Percentiles rank a stretch among this genome's conserved stretches.
Conservation (phyloP, 2,797 vertebrate species). For the Apogon hyalosoma region DNA sequence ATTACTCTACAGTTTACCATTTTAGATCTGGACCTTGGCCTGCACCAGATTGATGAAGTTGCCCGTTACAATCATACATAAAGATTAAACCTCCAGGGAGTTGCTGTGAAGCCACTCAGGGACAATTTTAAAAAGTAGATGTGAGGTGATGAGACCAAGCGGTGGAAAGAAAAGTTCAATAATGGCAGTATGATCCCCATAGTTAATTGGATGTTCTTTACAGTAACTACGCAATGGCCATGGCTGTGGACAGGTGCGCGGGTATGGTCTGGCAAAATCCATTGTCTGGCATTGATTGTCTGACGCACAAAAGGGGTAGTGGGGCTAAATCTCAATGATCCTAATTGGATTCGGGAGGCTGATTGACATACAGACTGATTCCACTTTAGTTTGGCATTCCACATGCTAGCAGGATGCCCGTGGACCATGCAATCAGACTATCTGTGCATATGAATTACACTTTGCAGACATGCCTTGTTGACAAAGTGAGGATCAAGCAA, state of each 20-base stretch:
- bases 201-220: constrained; percentile 73
- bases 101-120: constrained; percentile 9
- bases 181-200: constrained; percentile 58
- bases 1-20: not conserved
- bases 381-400: constrained; percentile 53
- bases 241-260: constrained; percentile 56
- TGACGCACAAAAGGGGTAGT: constrained; percentile 50
- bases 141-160: constrained; percentile 51
- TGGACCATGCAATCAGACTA: constrained; percentile 35
- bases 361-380: constrained; percentile 56
- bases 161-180: constrained; percentile 57
- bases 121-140: constrained; percentile 57
- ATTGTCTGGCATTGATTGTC: constrained; percentile 67
- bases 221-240: constrained; percentile 36
- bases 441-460: constrained; percentile 34
- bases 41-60: not conserved
- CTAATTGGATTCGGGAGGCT: constrained; percentile 69
- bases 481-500: constrained; percentile 14
- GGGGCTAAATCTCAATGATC: constrained; percentile 70
- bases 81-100: constrained; percentile 28
- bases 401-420: constrained; percentile 22
- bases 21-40: constrained; percentile 1
- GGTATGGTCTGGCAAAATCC: constrained; percentile 61
- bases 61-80: constrained; percentile 26
- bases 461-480: constrained; percentile 5